Conservation (phyloP, 2,888 invertebrate species). For the Netelia fuscicornis region DNA sequence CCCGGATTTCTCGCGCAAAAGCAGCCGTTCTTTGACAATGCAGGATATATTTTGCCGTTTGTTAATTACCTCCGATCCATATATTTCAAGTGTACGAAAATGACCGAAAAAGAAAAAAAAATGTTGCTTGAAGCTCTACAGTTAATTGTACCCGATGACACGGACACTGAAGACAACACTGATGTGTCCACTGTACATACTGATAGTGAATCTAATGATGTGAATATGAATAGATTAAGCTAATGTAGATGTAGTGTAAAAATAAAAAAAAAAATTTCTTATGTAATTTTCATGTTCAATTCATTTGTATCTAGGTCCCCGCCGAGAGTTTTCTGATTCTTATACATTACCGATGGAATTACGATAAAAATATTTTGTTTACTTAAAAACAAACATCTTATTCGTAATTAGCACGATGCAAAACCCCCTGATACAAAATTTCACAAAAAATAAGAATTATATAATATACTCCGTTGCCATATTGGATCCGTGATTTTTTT, state of each 20-base stretch:
- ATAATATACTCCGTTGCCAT: conserved; percentile 9
- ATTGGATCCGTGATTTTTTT: not conserved
- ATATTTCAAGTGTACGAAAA: conserved; percentile 4
- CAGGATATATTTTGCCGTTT: conserved; percentile 6
- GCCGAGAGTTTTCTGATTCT: conserved; percentile 3
- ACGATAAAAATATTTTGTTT: no score
- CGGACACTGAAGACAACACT: no score
- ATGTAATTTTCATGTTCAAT: conserved; percentile 29
- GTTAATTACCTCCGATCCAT: conserved; percentile 1
- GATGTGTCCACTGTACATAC: no score
- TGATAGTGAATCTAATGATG: not conserved
- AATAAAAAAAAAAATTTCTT: not conserved
- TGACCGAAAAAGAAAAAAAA: not conserved
- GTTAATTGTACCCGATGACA: no score
- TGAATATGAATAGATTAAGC: conserved; percentile 23
- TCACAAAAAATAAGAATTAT: not conserved
- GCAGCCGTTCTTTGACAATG: conserved; percentile 5
- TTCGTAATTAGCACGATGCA: no score
- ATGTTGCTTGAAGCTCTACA: no score
- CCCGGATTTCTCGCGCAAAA: conserved; percentile 16
- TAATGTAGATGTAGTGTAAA: conserved; percentile 12
- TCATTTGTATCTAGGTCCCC: not conserved
- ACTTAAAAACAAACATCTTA: no score
- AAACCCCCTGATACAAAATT: no score
- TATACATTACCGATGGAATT: conserved; percentile 7